A percentile compares a stretch with the other conserved stretches of the same genome.
Evolutionary conservation across 2,113 vertebrate genomes (phyloP).

Genomic region (Etia nguti): DNA sequence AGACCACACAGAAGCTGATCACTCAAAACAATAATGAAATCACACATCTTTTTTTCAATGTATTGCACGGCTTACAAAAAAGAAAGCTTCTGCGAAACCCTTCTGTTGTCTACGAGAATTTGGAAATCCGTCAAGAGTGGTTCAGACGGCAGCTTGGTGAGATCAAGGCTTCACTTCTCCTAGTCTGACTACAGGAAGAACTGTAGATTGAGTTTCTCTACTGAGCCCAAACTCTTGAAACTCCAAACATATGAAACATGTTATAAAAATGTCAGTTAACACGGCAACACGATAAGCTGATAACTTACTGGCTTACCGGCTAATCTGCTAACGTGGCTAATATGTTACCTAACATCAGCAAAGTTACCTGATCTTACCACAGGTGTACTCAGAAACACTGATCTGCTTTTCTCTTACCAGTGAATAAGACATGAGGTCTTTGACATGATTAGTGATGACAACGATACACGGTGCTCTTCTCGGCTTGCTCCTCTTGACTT

Average conservation of each 20-base stretch:
- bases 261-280: background rate
- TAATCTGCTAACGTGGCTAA: background rate
- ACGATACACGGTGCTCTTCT: background rate
- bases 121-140: background rate
- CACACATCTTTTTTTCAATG: background rate
- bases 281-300: background rate
- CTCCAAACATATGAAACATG: background rate
- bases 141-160: background rate
- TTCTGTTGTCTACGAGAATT: background rate
- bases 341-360: background rate
- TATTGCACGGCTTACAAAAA: background rate
- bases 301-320: background rate
- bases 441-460: background rate
- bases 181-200: background rate
- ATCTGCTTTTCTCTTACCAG: background rate
- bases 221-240: background rate
- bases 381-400: background rate
- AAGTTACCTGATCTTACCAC: background rate
- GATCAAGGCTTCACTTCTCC: background rate
- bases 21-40: background rate
- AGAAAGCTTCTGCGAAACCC: background rate
- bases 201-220: background rate
- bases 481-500: background rate
- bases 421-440: background rate
- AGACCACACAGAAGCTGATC: background rate